These are phyloP conservation scores for Dasypolia templi DNA, from an alignment of 2,888 invertebrate genomes.

Conservation along the genomic window DNA sequence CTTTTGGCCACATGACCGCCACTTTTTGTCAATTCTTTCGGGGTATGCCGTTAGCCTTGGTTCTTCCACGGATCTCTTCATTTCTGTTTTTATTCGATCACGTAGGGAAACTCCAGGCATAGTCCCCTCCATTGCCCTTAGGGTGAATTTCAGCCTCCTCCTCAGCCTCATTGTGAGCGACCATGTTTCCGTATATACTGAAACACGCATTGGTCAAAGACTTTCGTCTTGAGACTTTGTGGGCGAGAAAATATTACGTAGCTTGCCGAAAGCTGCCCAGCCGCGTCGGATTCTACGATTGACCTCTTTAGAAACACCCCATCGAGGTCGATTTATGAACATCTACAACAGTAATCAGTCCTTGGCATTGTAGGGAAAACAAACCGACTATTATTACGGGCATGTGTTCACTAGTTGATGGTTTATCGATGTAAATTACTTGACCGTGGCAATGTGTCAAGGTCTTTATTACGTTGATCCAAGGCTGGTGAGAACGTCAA, in stretches of 20 bases:
- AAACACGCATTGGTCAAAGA: neutral
- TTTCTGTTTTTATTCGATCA: neutral
- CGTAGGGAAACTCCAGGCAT: neutral
- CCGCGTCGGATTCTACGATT: neutral
- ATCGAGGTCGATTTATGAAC: neutral
- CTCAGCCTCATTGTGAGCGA: neutral
- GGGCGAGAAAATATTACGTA: neutral
- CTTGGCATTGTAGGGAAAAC: constrained; percentile 8
- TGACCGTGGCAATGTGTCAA: constrained; percentile 47
- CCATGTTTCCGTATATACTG: neutral
- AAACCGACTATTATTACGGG: constrained; percentile 18
- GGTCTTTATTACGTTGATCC: constrained; percentile 31
- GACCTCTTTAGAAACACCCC: neutral
- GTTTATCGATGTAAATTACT: constrained; percentile 24
- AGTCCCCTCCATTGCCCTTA: neutral
- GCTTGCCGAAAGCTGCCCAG: neutral
- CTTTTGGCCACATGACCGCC: neutral
- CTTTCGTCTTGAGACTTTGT: neutral
- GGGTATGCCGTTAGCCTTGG: neutral
- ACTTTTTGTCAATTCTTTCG: neutral
- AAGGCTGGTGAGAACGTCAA: constrained; percentile 29
- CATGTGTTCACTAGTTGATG: constrained; percentile 21
- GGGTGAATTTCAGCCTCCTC: neutral
- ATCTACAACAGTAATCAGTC: neutral
- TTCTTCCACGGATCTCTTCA: neutral